phyloP scores from a whole-genome alignment of 2,113 vertebrate species.

The Heliornis fulica region DNA sequence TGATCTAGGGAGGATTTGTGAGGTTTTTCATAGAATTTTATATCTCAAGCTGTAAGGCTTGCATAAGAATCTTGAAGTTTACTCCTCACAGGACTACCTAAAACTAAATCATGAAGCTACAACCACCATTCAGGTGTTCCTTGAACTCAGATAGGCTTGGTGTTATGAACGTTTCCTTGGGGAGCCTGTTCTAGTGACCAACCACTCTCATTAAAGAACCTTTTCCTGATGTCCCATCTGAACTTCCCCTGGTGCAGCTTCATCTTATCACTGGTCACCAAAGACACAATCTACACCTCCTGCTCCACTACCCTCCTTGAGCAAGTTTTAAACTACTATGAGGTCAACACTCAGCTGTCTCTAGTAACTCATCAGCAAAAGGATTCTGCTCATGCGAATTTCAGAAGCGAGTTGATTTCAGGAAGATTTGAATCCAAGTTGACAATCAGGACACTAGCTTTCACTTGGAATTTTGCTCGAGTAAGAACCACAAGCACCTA shows the following conservation, averaged over 20 bases:
- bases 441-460: background rate
- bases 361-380: background rate
- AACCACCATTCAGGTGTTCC: too few species aligned
- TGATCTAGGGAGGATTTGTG: background rate
- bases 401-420: background rate
- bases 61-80: background rate
- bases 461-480: background rate
- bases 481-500: background rate
- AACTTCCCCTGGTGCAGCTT: too few species aligned
- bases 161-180: background rate
- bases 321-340: background rate
- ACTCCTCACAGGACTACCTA: background rate
- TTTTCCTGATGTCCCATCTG: too few species aligned
- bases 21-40: background rate
- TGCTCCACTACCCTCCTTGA: accelerated
- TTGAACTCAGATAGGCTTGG: background rate
- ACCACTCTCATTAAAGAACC: background rate
- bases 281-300: background rate
- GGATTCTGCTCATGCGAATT: background rate
- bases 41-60: background rate
- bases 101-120: background rate
- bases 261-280: background rate
- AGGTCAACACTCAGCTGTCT: background rate
- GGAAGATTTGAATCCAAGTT: background rate
- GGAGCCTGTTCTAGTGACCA: background rate